phyloP scores from a whole-genome alignment of 2,797 vertebrate genomes.

The Nothura maculosa region DNA sequence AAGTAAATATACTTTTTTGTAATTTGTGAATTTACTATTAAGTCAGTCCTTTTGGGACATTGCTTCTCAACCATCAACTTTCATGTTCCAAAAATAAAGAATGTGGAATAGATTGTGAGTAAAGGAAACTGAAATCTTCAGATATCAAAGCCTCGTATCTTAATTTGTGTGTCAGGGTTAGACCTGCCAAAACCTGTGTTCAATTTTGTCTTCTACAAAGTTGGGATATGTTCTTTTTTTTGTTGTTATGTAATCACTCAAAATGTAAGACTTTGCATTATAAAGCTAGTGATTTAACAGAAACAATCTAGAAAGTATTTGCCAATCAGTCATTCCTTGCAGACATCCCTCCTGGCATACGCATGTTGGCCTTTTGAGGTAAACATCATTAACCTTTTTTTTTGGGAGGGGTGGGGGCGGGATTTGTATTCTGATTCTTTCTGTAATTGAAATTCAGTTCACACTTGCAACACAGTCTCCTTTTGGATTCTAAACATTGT shows the following conservation, averaged over 20 bases:
- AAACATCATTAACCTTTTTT: slow-evolving; percentile 44
- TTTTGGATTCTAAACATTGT: slow-evolving; percentile 41
- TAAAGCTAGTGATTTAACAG: slow-evolving; percentile 20
- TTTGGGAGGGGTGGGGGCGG: background rate
- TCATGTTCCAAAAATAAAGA: background rate
- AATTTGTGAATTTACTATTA: background rate
- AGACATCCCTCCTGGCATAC: background rate
- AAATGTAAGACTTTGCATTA: background rate
- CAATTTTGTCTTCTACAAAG: background rate
- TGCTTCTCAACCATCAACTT: slow-evolving; percentile 3
- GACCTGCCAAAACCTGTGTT: background rate
- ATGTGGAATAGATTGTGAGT: background rate
- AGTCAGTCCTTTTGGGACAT: slow-evolving; percentile 28
- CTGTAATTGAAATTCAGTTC: slow-evolving; percentile 54
- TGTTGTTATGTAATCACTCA: background rate
- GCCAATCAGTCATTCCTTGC: slow-evolving; percentile 51
- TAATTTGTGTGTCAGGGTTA: background rate
- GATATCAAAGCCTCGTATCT: background rate
- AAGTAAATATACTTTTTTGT: background rate
- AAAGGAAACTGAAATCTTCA: background rate
- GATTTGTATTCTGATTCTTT: background rate
- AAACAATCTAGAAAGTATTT: slow-evolving; percentile 10
- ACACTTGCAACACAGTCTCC: background rate
- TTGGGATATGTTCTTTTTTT: background rate
- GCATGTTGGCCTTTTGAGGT: slow-evolving; percentile 16